Percentiles rank a stretch among this genome's conserved stretches.
phyloP scores from a whole-genome alignment of 2,113 vertebrate species.

The Xiphophorus couchianus region DNA sequence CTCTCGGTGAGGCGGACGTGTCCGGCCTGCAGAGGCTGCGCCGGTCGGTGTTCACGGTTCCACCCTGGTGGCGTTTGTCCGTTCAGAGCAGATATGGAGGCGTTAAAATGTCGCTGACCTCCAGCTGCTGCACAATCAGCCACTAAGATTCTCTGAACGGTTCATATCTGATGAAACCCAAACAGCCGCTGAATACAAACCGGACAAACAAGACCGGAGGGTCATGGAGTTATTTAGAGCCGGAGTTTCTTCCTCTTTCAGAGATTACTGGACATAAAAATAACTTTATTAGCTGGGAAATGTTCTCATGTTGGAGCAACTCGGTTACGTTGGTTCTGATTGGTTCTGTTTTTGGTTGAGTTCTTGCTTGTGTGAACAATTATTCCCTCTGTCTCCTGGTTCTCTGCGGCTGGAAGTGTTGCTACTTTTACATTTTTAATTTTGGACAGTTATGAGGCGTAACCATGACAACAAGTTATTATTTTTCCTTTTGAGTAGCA shows the following conservation, averaged over 20 bases:
- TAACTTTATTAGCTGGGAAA: too few relatives aligned
- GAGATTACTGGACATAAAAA: too few relatives aligned
- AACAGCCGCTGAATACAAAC: background rate
- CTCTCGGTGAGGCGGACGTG: background rate
- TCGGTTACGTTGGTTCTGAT: too few relatives aligned
- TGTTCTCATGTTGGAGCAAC: too few relatives aligned
- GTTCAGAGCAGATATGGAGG: background rate
- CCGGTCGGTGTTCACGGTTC: background rate
- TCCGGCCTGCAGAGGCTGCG: background rate
- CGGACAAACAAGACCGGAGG: background rate
- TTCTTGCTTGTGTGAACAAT: too few relatives aligned
- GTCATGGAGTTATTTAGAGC: background rate
- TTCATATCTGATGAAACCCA: background rate
- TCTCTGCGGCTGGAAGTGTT: too few relatives aligned
- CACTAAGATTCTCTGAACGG: background rate
- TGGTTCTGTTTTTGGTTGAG: too few relatives aligned
- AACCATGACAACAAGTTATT: too few relatives aligned
- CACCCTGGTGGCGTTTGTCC: background rate
- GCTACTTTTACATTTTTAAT: too few relatives aligned
- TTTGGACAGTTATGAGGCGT: too few relatives aligned
- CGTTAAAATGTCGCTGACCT: slow-evolving; percentile 20
- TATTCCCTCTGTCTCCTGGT: too few relatives aligned
- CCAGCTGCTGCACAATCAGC: background rate
- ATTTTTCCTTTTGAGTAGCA: too few relatives aligned
- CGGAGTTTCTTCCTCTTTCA: background rate